Conservation (phyloP, 2,797 vertebrate species). For the Myotis pilosus region DNA sequence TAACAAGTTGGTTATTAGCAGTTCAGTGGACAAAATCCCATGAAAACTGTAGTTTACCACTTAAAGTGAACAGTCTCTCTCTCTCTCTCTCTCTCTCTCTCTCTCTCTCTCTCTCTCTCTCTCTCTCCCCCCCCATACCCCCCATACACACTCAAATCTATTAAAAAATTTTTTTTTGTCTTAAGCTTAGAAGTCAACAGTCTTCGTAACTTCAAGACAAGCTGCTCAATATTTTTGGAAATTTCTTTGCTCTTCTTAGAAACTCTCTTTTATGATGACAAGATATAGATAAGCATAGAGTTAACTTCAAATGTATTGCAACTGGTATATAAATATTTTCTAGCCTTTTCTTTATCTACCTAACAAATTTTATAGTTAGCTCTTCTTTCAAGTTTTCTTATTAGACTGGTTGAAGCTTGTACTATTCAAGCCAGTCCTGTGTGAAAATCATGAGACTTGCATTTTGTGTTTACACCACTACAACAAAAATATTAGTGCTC, state of each 20-base stretch:
- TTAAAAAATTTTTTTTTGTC: background rate
- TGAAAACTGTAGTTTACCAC: conserved; percentile 12
- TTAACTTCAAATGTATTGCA: conserved; percentile 17
- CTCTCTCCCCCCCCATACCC: too few relatives aligned
- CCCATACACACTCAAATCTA: background rate
- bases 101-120: background rate
- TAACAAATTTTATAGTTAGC: background rate
- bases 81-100: background rate
- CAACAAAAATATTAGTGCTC: background rate
- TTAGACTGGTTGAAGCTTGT: background rate
- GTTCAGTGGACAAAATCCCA: background rate
- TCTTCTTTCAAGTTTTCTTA: conserved; percentile 16
- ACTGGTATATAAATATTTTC: background rate
- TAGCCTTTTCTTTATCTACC: background rate
- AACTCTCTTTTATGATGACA: conserved; percentile 9
- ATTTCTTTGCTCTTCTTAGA: conserved; percentile 6
- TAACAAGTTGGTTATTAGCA: background rate
- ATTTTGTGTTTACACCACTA: background rate
- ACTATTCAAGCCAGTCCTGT: background rate
- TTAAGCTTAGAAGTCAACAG: background rate
- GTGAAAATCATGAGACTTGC: background rate
- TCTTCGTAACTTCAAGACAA: background rate
- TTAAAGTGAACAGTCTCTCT: background rate
- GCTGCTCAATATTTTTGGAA: background rate
- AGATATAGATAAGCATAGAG: background rate